Evolutionary conservation across 2,888 invertebrate species (phyloP), one percentile per base, ranked within the genome.

Genomic region (Trypoxylon attenuatum): DNA sequence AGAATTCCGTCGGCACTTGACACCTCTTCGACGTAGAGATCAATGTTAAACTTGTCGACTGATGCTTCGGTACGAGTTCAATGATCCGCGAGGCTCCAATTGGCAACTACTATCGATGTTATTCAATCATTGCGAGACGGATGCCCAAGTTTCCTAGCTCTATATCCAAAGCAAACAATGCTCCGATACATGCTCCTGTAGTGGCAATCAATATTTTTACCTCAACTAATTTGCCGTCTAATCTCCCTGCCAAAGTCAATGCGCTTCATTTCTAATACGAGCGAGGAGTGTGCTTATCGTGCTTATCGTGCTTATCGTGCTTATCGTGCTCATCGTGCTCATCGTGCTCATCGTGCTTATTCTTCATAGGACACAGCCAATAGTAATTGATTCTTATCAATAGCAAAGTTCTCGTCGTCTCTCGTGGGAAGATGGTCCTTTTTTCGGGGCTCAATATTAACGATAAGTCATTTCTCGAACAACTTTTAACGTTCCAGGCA

Each of bases 61-160:
- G 19, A 49, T 39, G 41, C 23, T 45, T 46, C 23, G 41, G 39
- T 29, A 19, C 18, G 23, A 59, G 64, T 73, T 73, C 60, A 73
- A 60, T 38, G 42, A 69, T 69, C 71, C 33, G 19, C 46, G 19
- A 15, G 21, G 39, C 51, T 61, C 60, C 54, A 57, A 71, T 74
- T 74, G 74, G 74, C 74, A 74, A 63, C 38, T 53, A 41, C 29
- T 45, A 33, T 69, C 60, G 49, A 61, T 63, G 63, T 74, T 74
- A 74, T 74, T 71, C 53, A 65, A 63, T 73, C 69, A 18, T 39
- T 5, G 41, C 49, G 54, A 57, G 33, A 51, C 59, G 41, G 25
- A 38, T 21, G 21, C n/a, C 51, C 47, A 46, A 57, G 69, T 33
- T 53, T 66, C 53, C 29, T 47, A 42, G 15, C 27, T 52, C 10